These are phyloP conservation scores for Oligia latruncula DNA, from an alignment of 2,888 invertebrate genomes.

Conservation along the genomic window DNA sequence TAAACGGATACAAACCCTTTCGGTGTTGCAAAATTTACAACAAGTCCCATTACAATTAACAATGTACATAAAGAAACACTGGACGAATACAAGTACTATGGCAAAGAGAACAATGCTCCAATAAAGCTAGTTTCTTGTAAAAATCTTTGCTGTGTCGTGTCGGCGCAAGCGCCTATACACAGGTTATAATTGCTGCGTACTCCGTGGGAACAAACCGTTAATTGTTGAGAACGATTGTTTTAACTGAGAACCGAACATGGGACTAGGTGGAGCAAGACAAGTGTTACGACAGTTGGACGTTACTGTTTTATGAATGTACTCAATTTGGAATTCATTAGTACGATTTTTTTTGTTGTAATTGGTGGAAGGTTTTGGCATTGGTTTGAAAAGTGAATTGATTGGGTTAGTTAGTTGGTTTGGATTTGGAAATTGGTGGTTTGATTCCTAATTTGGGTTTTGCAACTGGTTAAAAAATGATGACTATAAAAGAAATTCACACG, in stretches of 20 bases:
- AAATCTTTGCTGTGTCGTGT: conserved; percentile 51
- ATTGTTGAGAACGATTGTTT: conserved; percentile 70
- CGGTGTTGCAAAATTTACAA: background rate
- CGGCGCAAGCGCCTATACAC: conserved; percentile 51
- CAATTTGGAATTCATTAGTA: conserved; percentile 41
- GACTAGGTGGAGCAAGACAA: conserved; percentile 65
- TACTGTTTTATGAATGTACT: conserved; percentile 58
- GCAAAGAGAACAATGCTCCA: conserved; percentile 71
- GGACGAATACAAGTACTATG: conserved; percentile 40
- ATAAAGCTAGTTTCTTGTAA: conserved; percentile 72
- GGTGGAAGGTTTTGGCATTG: conserved; percentile 5
- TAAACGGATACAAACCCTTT: background rate
- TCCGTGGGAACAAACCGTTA: conserved; percentile 66
- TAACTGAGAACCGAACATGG: conserved; percentile 63
- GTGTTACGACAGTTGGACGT: conserved; percentile 62
- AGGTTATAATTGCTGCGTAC: conserved; percentile 64
- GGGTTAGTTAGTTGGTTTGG: conserved; percentile 7
- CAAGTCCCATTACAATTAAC: conserved; percentile 15
- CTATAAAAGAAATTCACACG: background rate
- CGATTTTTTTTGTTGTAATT: conserved; percentile 32
- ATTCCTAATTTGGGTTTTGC: background rate
- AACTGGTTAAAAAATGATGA: background rate
- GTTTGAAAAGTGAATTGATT: conserved; percentile 48
- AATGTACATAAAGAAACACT: conserved; percentile 44
- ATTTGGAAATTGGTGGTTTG: conserved; percentile 15